Percentiles rank a stretch among this genome's conserved stretches.
phyloP scores from a whole-genome alignment of 2,797 vertebrate genomes.

The Pipistrellus nathusii region DNA sequence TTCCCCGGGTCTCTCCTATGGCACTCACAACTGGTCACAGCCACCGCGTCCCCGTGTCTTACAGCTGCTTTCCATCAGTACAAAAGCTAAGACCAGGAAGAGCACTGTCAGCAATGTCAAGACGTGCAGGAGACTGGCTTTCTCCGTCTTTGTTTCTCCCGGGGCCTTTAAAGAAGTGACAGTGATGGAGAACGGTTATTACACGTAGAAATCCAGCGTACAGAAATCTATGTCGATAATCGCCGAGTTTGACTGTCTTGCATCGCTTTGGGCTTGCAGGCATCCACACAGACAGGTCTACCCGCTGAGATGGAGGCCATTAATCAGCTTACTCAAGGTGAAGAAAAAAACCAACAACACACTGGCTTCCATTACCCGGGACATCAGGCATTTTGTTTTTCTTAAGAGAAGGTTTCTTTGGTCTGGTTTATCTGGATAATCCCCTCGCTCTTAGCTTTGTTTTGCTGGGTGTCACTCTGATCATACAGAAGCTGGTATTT shows the following conservation, averaged over 20 bases:
- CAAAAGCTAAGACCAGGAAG: not conserved
- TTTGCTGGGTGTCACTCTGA: slow-evolving; percentile 50
- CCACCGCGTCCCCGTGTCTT: not conserved
- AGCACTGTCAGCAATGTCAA: not conserved
- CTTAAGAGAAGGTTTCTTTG: slow-evolving; percentile 26
- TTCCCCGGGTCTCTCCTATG: not conserved
- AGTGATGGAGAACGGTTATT: slow-evolving; percentile 30
- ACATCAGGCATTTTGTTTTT: slow-evolving; percentile 55
- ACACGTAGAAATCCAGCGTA: slow-evolving; percentile 58
- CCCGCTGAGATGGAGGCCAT: not conserved
- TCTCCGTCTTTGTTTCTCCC: slow-evolving; percentile 54
- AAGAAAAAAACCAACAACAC: slow-evolving; percentile 48
- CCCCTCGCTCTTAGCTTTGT: slow-evolving; percentile 34
- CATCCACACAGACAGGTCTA: not conserved
- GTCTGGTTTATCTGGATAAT: slow-evolving; percentile 60
- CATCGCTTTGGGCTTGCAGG: not conserved
- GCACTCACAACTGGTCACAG: not conserved
- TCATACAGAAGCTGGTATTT: slow-evolving; percentile 58
- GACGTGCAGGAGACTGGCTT: not conserved
- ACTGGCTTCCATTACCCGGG: slow-evolving; percentile 51
- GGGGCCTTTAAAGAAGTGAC: slow-evolving; percentile 57
- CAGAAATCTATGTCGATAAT: slow-evolving; percentile 35
- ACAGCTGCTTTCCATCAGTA: not conserved
- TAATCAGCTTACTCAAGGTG: slow-evolving; percentile 65
- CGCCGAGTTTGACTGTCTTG: not conserved